Conservation (phyloP, 2,888 invertebrate species). For the Pelosia muscerda region DNA sequence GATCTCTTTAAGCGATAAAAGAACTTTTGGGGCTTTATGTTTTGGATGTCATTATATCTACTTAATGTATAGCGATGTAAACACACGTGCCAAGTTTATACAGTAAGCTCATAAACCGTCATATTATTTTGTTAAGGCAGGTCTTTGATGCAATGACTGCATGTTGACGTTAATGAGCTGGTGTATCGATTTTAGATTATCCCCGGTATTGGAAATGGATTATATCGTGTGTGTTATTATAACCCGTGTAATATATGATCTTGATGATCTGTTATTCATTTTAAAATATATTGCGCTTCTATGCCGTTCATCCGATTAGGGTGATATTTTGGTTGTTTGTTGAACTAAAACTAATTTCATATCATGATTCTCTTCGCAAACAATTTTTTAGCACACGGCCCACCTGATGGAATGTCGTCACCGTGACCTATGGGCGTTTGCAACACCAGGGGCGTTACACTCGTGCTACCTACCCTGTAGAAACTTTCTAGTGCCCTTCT, state of each 20-base stretch:
- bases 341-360: too few relatives aligned
- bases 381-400: too few relatives aligned
- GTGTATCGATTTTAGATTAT: slow-evolving; percentile 19
- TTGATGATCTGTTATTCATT: slow-evolving; percentile 5
- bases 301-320: too few relatives aligned
- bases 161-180: slow-evolving; percentile 16
- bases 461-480: too few relatives aligned
- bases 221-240: slow-evolving; percentile 4
- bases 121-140: slow-evolving; percentile 28
- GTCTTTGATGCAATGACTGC: slow-evolving; percentile 34
- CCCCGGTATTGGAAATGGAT: background rate
- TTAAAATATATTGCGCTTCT: background rate
- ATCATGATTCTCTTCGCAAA: too few relatives aligned
- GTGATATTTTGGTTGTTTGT: too few relatives aligned
- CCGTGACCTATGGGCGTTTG: too few relatives aligned
- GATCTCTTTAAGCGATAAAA: background rate
- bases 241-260: slow-evolving; percentile 1
- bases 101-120: slow-evolving; percentile 29
- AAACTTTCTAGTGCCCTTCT: too few relatives aligned
- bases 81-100: background rate
- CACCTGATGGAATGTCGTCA: too few relatives aligned
- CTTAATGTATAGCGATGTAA: slow-evolving; percentile 14
- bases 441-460: too few relatives aligned
- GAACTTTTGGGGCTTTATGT: background rate
- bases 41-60: background rate